Conservation (phyloP, 2,888 invertebrate species). For the Rotaria macrura region DNA sequence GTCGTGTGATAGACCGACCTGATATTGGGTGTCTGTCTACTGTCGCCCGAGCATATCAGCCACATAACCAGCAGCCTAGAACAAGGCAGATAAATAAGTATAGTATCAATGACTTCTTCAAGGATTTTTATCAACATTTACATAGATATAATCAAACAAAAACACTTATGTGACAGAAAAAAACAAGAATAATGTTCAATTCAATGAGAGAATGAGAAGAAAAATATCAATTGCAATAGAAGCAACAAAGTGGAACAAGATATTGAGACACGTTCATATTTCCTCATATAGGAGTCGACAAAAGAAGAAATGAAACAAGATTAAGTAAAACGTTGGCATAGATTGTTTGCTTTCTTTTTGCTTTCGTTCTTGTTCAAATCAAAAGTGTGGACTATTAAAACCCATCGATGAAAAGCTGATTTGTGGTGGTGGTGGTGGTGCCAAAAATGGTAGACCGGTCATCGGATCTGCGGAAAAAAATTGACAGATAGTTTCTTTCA, state of each 20-base stretch:
- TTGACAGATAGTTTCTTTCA: background rate
- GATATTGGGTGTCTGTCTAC: background rate
- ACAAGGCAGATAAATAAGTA: background rate
- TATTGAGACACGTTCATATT: background rate
- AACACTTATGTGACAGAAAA: background rate
- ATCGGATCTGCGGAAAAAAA: background rate
- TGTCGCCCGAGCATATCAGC: background rate
- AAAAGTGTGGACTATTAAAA: background rate
- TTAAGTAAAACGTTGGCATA: background rate
- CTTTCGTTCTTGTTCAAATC: background rate
- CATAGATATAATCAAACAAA: background rate
- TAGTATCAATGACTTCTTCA: background rate
- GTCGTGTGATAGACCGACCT: background rate
- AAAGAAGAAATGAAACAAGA: background rate
- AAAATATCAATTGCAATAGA: background rate
- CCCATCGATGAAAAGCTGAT: background rate
- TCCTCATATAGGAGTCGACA: background rate
- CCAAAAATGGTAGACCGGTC: background rate
- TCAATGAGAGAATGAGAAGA: background rate
- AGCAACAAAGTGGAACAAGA: background rate
- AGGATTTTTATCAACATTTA: background rate
- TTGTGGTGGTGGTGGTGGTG: background rate
- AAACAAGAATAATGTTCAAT: background rate
- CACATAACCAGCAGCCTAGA: background rate
- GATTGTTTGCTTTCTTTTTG: background rate